Base-by-base conservation (phyloP, 2,888 invertebrate species). In the Drosophila robusta region DNA sequence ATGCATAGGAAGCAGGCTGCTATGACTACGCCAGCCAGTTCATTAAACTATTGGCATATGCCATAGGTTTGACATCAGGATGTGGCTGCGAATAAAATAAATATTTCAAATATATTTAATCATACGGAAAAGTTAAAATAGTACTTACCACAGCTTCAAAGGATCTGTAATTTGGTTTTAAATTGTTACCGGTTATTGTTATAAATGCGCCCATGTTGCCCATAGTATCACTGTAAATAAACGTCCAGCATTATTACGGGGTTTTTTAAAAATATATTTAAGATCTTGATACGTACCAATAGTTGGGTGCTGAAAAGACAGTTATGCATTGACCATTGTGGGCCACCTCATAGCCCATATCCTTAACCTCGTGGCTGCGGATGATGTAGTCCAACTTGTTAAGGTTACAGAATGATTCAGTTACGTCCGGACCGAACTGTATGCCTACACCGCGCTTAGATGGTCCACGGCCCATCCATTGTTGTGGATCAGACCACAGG, bases 231-330 rank as follows among this genome's bases (percentile, higher is more conserved):
- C 98, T 98, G 93, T 41, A 94, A 94, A 63, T 39, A 42, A 34
- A 34, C 3, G 12, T 34, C 6, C 0, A 44, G 3, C 11, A 32
- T 65, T 9, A 51, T 8, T 14, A 67, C n/a, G n/a, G 8, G 0
- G 1, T 22, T 29, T 29, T 29, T 29, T 8, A 9, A 8, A 4
- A 5, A n/a, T 3, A 9, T 1, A 12, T n/a, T 11, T 0, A 1
- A n/a, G 2, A 0, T 4, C 14, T 2, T 18, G 9, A n/a, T 11
- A 55, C 77, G 72, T 92, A 98, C 98, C 99, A 99, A 94, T 99
- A 99, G 93, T 99, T 99, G 76, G 99, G 99, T 82, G 99, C 99
- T 1, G 99, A 99, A 94, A 99, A 99, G 49, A 99, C 98, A 11
- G 99, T 99, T 90, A 99, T 97, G 92, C 99, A 99, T 91, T 97